A percentile compares a stretch with the other conserved stretches of the same genome.
phyloP scores from a whole-genome alignment of 2,113 vertebrate species.

The Garra rufa region DNA sequence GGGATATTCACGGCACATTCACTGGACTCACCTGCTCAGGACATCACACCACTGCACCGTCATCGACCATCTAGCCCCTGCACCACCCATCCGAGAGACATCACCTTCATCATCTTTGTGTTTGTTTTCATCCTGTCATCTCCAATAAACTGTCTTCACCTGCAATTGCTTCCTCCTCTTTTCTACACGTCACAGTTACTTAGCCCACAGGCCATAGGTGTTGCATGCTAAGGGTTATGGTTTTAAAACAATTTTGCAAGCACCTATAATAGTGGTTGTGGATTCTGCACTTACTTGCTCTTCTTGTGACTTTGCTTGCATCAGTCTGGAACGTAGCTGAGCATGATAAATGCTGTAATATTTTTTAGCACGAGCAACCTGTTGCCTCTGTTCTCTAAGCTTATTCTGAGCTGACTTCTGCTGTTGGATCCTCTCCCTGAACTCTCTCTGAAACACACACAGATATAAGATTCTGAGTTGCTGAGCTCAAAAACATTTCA shows the following conservation, averaged over 20 bases:
- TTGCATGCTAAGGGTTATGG: no score
- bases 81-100: no score
- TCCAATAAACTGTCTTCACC: no score
- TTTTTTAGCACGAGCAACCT: conserved; percentile 83
- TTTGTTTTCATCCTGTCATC: no score
- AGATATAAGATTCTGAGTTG: neutral
- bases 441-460: conserved; percentile 81
- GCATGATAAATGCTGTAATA: conserved; percentile 88
- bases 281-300: conserved; percentile 78
- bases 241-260: neutral
- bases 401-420: conserved; percentile 85
- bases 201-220: no score
- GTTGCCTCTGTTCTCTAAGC: conserved; percentile 85
- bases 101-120: no score
- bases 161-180: no score
- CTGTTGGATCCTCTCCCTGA: conserved; percentile 81
- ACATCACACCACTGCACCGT: no score
- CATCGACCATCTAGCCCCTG: no score
- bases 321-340: conserved; percentile 85
- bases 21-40: no score
- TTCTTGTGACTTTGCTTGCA: conserved; percentile 87
- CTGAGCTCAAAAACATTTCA: neutral
- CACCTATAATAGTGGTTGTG: neutral
- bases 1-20: no score
- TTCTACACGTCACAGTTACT: no score